Percentiles rank a stretch among this genome's conserved stretches.
These are phyloP conservation scores for Mesochorus sp. DNA, from an alignment of 2,888 invertebrate species.

Conservation along the genomic window DNA sequence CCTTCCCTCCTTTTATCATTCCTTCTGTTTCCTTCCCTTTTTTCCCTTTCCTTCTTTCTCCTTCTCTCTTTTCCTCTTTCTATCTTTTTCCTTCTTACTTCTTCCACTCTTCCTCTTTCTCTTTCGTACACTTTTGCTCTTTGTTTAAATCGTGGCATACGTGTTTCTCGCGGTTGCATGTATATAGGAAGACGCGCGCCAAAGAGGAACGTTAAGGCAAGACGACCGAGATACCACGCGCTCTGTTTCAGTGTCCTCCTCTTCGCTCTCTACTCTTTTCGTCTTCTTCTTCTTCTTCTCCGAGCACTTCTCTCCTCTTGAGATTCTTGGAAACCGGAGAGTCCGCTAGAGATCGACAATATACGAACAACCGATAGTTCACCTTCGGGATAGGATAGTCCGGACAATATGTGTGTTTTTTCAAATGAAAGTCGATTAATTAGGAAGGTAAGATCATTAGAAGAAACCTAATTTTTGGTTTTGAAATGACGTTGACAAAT, in stretches of 20 bases:
- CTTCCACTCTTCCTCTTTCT: no score
- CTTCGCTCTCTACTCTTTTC: conserved; percentile 5
- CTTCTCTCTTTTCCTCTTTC: no score
- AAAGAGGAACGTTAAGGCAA: conserved; percentile 72
- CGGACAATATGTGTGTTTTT: no score
- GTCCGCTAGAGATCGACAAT: conserved; percentile 48
- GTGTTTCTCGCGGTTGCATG: conserved; percentile 32
- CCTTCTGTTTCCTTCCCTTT: conserved; percentile 20
- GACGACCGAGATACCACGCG: conserved; percentile 68
- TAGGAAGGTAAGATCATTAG: no score
- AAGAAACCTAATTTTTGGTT: no score
- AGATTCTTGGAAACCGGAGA: conserved; percentile 50
- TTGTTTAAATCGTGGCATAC: conserved; percentile 77
- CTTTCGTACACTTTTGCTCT: no score
- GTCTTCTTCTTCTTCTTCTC: conserved; percentile 3
- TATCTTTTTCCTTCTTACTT: no score
- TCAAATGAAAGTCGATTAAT: no score
- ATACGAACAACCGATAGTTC: conserved; percentile 41
- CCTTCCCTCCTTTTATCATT: conserved; percentile 30
- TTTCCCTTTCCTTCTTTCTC: conserved; percentile 13
- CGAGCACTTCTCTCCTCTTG: conserved; percentile 18
- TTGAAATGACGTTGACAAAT: no score
- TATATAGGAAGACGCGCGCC: conserved; percentile 48
- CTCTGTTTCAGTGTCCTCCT: conserved; percentile 63
- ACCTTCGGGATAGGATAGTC: conserved; percentile 42